These are phyloP conservation scores for Gymnoscelis rufifasciata DNA, from an alignment of 2,888 invertebrate species.

Conservation along the genomic window DNA sequence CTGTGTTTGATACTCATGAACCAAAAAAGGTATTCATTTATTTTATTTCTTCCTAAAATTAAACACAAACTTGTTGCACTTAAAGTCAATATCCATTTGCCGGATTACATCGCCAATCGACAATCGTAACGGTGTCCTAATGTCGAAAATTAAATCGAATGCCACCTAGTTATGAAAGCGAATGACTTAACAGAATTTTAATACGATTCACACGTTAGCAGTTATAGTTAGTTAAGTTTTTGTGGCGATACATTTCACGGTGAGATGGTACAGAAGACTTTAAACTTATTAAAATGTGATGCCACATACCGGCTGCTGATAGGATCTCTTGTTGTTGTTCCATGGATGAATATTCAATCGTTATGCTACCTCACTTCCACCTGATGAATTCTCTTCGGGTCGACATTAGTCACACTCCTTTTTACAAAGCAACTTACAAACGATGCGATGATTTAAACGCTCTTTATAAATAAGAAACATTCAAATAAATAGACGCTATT, in stretches of 20 bases:
- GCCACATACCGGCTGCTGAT: constrained; percentile 74
- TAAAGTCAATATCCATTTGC: constrained; percentile 55
- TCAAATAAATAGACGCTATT: constrained; percentile 17
- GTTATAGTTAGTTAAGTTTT: constrained; percentile 78
- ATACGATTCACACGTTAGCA: constrained; percentile 79
- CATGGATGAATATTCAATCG: constrained; percentile 77
- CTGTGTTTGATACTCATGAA: too few relatives aligned
- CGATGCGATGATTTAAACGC: constrained; percentile 37
- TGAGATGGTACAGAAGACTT: constrained; percentile 74
- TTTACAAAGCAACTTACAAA: constrained; percentile 40
- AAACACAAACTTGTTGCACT: constrained; percentile 2
- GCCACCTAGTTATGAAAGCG: constrained; percentile 77
- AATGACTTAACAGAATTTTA: constrained; percentile 78
- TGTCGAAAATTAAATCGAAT: constrained; percentile 77
- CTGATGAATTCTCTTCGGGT: constrained; percentile 50
- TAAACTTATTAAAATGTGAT: constrained; percentile 71
- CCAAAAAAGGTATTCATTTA: too few relatives aligned
- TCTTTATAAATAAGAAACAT: constrained; percentile 21
- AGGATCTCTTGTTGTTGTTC: constrained; percentile 77
- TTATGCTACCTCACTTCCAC: constrained; percentile 61
- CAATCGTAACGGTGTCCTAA: constrained; percentile 71
- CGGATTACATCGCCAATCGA: constrained; percentile 63
- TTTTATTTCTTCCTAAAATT: too few relatives aligned
- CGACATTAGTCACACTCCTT: constrained; percentile 46
- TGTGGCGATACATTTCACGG: constrained; percentile 77